Conservation (phyloP, 2,113 vertebrate genomes). For the Protomyctophum bolini region DNA sequence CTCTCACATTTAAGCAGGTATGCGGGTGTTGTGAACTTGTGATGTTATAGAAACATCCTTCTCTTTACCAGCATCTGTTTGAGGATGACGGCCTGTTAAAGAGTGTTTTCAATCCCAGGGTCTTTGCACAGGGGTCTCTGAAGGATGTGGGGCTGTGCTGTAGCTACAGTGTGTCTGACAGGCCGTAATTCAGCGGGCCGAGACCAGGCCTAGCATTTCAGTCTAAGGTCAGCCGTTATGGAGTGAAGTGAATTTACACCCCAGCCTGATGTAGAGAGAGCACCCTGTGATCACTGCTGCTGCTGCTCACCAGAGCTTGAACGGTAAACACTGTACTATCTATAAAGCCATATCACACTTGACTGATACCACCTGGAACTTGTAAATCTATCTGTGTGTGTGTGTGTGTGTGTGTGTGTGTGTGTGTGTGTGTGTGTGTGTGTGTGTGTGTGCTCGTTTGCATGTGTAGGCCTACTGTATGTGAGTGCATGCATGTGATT, state of each 20-base stretch:
- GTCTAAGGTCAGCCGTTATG: slow-evolving; percentile 18
- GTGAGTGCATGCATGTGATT: too few species aligned
- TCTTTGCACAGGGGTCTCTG: background rate
- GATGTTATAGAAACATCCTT: too few species aligned
- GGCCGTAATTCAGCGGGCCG: slow-evolving; percentile 5
- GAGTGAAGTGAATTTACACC: slow-evolving; percentile 36
- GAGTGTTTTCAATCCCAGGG: too few species aligned
- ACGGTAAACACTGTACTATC: slow-evolving; percentile 30
- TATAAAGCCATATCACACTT: slow-evolving; percentile 36
- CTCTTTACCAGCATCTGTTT: too few species aligned
- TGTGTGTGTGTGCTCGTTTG: slow-evolving; percentile 15
- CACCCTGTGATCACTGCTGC: slow-evolving; percentile 11
- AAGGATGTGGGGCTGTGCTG: slow-evolving; percentile 16
- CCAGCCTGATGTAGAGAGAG: slow-evolving; percentile 35
- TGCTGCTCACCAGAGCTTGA: slow-evolving; percentile 24
- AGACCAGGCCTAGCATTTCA: slow-evolving; percentile 21
- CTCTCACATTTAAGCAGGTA: too few species aligned
- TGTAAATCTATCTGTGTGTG: slow-evolving; percentile 40
- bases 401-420: slow-evolving; percentile 17
- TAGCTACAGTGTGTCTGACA: background rate
- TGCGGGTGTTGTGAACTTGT: too few species aligned
- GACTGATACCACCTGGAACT: slow-evolving; percentile 59
- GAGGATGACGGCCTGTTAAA: too few species aligned
- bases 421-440: slow-evolving; percentile 18
- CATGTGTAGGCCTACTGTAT: slow-evolving; percentile 28